Evolutionary conservation across 1,140 invertebrate species (phyloP).

Genomic region (Megalonaias nervosa): DNA sequence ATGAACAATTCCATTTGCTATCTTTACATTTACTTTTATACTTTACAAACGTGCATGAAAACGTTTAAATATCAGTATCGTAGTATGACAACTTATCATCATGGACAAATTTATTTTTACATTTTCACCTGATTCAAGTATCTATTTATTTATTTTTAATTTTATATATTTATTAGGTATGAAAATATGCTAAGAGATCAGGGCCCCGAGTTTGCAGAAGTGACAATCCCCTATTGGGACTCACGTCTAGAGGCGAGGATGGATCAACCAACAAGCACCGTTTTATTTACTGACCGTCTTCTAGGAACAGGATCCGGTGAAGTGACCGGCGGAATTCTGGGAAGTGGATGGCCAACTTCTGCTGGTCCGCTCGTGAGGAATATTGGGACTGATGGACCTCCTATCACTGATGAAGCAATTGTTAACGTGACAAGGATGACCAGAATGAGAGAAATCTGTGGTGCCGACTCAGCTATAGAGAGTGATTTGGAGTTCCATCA

Average conservation of each 20-base stretch:
- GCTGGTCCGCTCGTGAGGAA: conserved; percentile 46
- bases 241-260: conserved; percentile 64
- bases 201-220: conserved; percentile 39
- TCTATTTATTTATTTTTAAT: too few species aligned
- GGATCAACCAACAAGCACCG: conserved; percentile 54
- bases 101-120: too few species aligned
- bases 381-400: conserved; percentile 33
- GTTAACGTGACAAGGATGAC: not conserved
- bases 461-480: not conserved
- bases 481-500: too few species aligned
- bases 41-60: too few species aligned
- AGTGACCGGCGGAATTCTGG: conserved; percentile 51
- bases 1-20: too few species aligned
- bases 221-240: conserved; percentile 72
- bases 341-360: conserved; percentile 58
- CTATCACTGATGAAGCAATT: conserved; percentile 31
- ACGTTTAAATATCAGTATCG: too few species aligned
- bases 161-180: conserved; percentile 45
- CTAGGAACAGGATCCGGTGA: conserved; percentile 69
- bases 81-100: too few species aligned
- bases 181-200: conserved; percentile 57
- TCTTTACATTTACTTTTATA: too few species aligned
- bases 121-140: too few species aligned
- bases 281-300: conserved; percentile 65
- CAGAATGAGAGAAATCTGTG: conserved; percentile 28